Base-by-base conservation (phyloP, 2,797 vertebrate genomes). In the Alouatta caraya region DNA sequence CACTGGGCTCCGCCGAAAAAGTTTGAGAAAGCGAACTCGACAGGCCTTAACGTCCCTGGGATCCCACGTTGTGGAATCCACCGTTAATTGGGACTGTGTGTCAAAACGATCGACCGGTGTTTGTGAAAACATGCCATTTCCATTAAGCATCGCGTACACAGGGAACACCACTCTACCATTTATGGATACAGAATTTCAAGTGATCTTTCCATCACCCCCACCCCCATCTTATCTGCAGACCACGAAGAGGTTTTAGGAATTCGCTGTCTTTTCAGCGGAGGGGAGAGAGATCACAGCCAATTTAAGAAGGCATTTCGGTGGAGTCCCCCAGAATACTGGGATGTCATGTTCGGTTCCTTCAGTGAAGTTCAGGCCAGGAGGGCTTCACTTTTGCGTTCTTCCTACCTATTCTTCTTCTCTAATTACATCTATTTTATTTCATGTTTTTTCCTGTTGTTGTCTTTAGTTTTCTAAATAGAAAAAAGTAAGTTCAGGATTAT, bases 131-230 rank as follows among this genome's bases (percentile, higher is more conserved):
- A 98, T 94, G 97, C 92, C 98, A 96, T 98, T 98, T 98, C 96
- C 97, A 94, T 98, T 98, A 98, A 96, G 97, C 78, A 24, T 82
- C n/a, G 13, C 72, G 50, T 92, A 94, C 97, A 95, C 94, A 98
- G 92, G 75, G 80, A 97, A 52, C 75, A 44, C 75, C 33, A 94
- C 95, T 98, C 98, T 98, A 96, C 99, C 98, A 98, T 99, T 98
- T 99, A 98, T 98, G 99, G 99, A 94, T 97, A 97, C 97, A 93
- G 98, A 98, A 88, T 96, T 96, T 95, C 95, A 73, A 98, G 97
- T n/a, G 96, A 89, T 97, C 97, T 94, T 94, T 76, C 75, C 82
- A 37, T 94, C 24, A 13, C 4, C 57, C 81, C 24, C 26, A 10
- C 80, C 64, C 14, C 73, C 86, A 33, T 92, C 2, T 79, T 89